phyloP scores from a whole-genome alignment of 1,140 invertebrate genomes.

The Drosophila sechellia region DNA sequence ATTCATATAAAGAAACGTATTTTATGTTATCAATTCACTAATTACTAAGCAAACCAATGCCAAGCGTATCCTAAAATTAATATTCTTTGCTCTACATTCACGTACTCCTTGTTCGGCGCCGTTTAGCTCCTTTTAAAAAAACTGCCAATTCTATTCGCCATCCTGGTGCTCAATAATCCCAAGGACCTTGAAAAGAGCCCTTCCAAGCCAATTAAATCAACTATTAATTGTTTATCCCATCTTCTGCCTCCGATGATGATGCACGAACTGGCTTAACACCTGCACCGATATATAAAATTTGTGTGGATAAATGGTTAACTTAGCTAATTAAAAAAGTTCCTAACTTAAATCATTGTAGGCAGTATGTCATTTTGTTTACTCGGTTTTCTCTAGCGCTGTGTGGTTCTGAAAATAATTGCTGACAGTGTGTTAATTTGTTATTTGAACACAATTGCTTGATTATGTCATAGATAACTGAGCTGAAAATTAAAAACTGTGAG shows the following conservation, averaged over 20 bases:
- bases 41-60: constrained; percentile 68
- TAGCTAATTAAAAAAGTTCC: constrained; percentile 31
- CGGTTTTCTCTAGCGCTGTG: neutral
- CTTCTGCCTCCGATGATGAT: constrained; percentile 18
- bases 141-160: constrained; percentile 42
- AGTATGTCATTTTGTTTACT: constrained; percentile 45
- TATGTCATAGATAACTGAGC: constrained; percentile 22
- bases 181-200: neutral
- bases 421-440: constrained; percentile 20
- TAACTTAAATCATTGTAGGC: constrained; percentile 49
- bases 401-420: constrained; percentile 17
- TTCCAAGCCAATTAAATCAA: neutral
- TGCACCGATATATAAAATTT: constrained; percentile 80
- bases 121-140: constrained; percentile 34
- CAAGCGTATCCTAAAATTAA: constrained; percentile 67
- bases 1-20: constrained; percentile 39
- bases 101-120: constrained; percentile 15
- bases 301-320: constrained; percentile 20
- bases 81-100: constrained; percentile 33
- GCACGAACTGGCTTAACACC: constrained; percentile 50
- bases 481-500: constrained; percentile 29
- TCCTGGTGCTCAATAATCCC: constrained; percentile 8
- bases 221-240: neutral
- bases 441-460: constrained; percentile 60
- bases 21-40: constrained; percentile 50